Percentiles rank a stretch among this genome's conserved stretches.
Evolutionary conservation across 1,140 invertebrate genomes (phyloP).

Genomic region (Prorops nasuta): DNA sequence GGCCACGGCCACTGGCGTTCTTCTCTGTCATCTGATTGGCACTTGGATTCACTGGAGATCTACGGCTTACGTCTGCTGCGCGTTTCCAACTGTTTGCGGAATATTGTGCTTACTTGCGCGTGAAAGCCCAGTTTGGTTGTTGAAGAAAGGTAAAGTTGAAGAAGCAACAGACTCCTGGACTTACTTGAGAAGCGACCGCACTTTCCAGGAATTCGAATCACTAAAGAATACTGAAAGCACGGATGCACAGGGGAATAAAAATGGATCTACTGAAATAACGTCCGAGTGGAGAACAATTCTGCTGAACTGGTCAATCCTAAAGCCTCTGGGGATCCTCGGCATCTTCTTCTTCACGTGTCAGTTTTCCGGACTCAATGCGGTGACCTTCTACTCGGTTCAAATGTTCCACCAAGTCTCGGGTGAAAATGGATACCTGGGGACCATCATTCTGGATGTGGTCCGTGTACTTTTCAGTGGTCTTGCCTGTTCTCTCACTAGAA

Average conservation of each 20-base stretch:
- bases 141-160: slow-evolving; percentile 56
- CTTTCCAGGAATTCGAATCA: slow-evolving; percentile 24
- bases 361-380: slow-evolving; percentile 66
- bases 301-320: slow-evolving; percentile 47
- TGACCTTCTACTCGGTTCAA: slow-evolving; percentile 72
- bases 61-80: slow-evolving; percentile 57
- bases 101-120: slow-evolving; percentile 58
- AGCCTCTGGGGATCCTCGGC: slow-evolving; percentile 63
- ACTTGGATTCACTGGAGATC: slow-evolving; percentile 62
- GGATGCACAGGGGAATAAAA: slow-evolving; percentile 29
- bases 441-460: slow-evolving; percentile 68
- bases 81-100: slow-evolving; percentile 55
- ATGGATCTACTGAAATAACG: background rate
- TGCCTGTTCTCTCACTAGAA: slow-evolving; percentile 61
- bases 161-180: slow-evolving; percentile 56
- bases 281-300: slow-evolving; percentile 1
- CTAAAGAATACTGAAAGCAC: slow-evolving; percentile 2
- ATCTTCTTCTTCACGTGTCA: slow-evolving; percentile 64
- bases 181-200: slow-evolving; percentile 16
- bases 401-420: slow-evolving; percentile 61
- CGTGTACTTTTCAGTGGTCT: slow-evolving; percentile 63
- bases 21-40: slow-evolving; percentile 61
- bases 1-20: slow-evolving; percentile 59
- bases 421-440: slow-evolving; percentile 61
- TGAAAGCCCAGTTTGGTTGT: slow-evolving; percentile 73